Conservation (phyloP, 2,113 vertebrate species). For the Etheostoma spectabile region DNA sequence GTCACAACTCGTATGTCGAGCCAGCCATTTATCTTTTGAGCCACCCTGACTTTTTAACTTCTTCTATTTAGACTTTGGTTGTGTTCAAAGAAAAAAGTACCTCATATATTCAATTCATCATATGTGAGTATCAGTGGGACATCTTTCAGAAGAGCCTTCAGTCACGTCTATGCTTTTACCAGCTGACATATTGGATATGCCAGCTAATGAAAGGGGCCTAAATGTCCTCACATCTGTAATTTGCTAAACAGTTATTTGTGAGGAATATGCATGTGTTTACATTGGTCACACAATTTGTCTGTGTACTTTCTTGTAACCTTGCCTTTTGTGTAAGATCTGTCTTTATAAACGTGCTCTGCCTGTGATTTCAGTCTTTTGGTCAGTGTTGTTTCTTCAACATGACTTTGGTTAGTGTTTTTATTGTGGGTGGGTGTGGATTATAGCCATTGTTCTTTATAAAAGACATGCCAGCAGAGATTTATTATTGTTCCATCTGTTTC, state of each 20-base stretch:
- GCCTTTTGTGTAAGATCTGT: constrained; percentile 7
- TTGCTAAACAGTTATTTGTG: constrained; percentile 1
- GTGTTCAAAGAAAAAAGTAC: background rate
- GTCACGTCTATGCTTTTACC: constrained; percentile 17
- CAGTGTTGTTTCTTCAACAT: constrained; percentile 36
- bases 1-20: constrained; percentile 13
- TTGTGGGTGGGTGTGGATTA: constrained; percentile 10
- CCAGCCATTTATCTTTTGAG: background rate
- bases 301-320: background rate
- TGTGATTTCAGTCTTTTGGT: constrained; percentile 20
- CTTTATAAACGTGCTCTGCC: background rate
- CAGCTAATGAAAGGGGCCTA: background rate
- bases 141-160: background rate
- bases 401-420: constrained; percentile 11
- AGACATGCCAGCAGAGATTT: constrained; percentile 18
- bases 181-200: background rate
- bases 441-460: constrained; percentile 7
- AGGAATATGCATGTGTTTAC: constrained; percentile 14
- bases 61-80: background rate
- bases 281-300: background rate
- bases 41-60: background rate
- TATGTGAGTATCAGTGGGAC: background rate
- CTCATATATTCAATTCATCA: background rate
- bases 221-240: background rate
- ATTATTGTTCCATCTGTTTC: constrained; percentile 14